These are phyloP conservation scores for Drosophila kanekoi DNA, from an alignment of 2,888 invertebrate species.

Conservation along the genomic window DNA sequence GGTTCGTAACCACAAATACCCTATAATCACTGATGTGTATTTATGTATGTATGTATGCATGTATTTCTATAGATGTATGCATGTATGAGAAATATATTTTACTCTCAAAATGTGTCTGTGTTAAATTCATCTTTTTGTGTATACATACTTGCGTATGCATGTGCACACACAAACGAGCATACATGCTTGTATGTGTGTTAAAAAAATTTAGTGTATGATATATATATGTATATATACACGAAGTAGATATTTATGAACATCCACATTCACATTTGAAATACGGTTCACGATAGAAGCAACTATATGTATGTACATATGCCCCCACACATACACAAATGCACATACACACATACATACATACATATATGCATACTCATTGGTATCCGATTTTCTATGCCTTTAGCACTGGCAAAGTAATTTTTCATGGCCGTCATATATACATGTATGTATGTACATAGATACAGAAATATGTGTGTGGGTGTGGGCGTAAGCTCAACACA, in stretches of 20 bases:
- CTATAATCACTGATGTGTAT: not conserved
- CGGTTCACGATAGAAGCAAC: not conserved
- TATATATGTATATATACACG: slow-evolving; percentile 10
- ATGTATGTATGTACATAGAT: not conserved
- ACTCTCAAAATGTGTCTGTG: not conserved
- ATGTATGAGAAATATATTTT: slow-evolving; percentile 9
- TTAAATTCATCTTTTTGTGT: slow-evolving; percentile 8
- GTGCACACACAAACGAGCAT: not conserved
- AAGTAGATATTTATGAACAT: not conserved
- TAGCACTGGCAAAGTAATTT: slow-evolving; percentile 11
- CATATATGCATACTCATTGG: not conserved
- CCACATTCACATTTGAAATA: not conserved
- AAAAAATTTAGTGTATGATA: not conserved
- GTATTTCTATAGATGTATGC: not conserved
- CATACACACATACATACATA: not conserved
- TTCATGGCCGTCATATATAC: not conserved
- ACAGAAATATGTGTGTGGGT: not conserved
- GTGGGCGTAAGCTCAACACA: not conserved
- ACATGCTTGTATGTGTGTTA: not conserved
- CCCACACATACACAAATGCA: not conserved
- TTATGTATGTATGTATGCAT: slow-evolving; percentile 1
- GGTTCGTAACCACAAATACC: slow-evolving; percentile 2
- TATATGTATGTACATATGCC: not conserved
- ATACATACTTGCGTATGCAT: not conserved
- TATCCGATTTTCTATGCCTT: slow-evolving; percentile 3